Evolutionary conservation across 2,888 invertebrate genomes (phyloP), one percentile per base, ranked within the genome.

Genomic region (Eupithecia subfuscata): DNA sequence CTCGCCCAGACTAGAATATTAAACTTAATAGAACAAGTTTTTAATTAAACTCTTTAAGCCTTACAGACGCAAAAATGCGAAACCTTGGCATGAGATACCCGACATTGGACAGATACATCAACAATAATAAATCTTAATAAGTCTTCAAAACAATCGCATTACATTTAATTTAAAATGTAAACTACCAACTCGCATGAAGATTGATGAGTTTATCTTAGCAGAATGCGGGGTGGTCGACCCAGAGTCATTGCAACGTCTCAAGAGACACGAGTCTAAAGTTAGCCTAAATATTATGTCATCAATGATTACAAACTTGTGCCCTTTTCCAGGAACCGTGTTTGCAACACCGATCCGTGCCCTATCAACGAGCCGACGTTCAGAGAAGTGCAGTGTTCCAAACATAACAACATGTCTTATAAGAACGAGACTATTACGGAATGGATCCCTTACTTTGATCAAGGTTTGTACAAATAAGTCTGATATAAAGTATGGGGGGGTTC

Each of bases 341-440:
- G 98, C 92, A 98, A 98, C 87, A 97, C 96, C 11, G 96, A 97
- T 52, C 90, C 96, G 2, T 98, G 98, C 87, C 96, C 97, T 6
- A 95, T 96, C 80, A 95, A 95, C 75, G 95, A 96, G 78, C 96
- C 96, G 16, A 96, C 96, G 73, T 98, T 97, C 90, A 95, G 98
- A 82, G 96, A 97, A 22, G 92, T 95, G 43, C 98, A 98, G 87
- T 98, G 98, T 87, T 91, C 97, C 1, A 95, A 95, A 79, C 97
- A 96, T 88, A 96, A 98, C 90, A 95, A 96, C 81, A 95, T 96
- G 80, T 96, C 96, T 0, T 96, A 96, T 86, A 96, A 96, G 83
- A 97, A 96, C 69, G 95, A 96, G 85, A 95, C 95, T 77, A 96
- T 97, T 84, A 95, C 95, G 37, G 95, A 95, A 74, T 97, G 97